Percentiles rank a stretch among this genome's conserved stretches.
Conservation (phyloP, 2,797 vertebrate genomes). For the Enteromius viviparus region DNA sequence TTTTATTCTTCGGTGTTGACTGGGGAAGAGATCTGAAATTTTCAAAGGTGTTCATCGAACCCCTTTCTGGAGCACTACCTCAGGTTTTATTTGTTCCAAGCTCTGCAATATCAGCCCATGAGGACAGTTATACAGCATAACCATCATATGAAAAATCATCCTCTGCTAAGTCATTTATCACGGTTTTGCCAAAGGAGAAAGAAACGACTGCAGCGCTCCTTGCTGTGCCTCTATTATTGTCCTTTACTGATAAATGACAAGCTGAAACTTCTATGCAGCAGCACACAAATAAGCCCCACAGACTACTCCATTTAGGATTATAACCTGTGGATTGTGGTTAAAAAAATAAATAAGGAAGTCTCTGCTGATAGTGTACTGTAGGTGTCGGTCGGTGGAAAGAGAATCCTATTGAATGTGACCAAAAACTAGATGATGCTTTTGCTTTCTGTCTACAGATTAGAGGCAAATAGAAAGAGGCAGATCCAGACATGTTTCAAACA, state of each 20-base stretch:
- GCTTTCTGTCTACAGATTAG: conserved; percentile 55
- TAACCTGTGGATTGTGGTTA: conserved; percentile 18
- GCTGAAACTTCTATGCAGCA: conserved; percentile 32
- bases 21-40: background rate
- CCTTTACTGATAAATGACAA: conserved; percentile 54
- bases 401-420: conserved; percentile 70
- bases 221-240: conserved; percentile 48
- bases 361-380: conserved; percentile 18
- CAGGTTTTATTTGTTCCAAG: conserved; percentile 35
- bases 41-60: background rate
- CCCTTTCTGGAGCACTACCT: background rate
- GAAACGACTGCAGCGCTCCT: conserved; percentile 39
- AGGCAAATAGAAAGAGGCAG: conserved; percentile 53
- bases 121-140: conserved; percentile 46
- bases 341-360: background rate
- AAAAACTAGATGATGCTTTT: conserved; percentile 55
- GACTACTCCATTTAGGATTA: conserved; percentile 45
- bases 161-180: conserved; percentile 53
- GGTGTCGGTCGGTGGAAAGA: conserved; percentile 51
- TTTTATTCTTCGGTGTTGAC: conserved; percentile 5
- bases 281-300: conserved; percentile 42
- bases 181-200: conserved; percentile 44
- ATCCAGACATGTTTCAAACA: conserved; percentile 33
- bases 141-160: conserved; percentile 44
- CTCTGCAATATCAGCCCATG: conserved; percentile 21